Base-by-base conservation (phyloP, 2,888 invertebrate species). In the Dugesia japonica region DNA sequence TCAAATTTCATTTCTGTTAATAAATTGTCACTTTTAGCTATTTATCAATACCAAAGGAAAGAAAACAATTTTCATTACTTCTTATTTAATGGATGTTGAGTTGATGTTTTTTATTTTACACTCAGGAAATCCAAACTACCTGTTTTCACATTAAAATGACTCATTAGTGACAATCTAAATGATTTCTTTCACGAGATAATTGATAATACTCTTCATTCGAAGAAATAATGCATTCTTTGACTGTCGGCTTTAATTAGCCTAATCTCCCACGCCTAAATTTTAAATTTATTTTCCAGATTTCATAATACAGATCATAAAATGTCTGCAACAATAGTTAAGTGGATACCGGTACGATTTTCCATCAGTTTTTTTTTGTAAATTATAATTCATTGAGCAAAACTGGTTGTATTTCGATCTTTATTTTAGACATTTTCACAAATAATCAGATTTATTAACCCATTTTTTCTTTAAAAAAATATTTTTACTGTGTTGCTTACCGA, bases 241-340 rank as follows among this genome's bases (percentile, higher is more conserved):
- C 56, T 20, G 56, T 56, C 56, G 56, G 56, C 56, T 56, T 56
- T 56, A 56, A 56, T 56, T 56, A 56, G 56, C 56, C 56, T 56
- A 56, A 56, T 56, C 56, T 56, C 56, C 56, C 56, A 56, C 56
- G 56, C 56, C 56, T 56, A 56, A 56, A 56, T 20, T n/a, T n/a
- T n/a, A 56, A 56, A 56, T 4, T 56, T 56, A 56, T 56, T 56
- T 56, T 13, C 56, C 56, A 56, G 56, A 56, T 56, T n/a, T 56
- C 56, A 4, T n/a, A 23, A 56, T n/a, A 56, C 56, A 56, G 56
- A 56, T 56, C 56, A 23, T 56, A 56, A 56, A 56, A 56, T 56
- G 9, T 56, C 56, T n/a, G n/a, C 56, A 4, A 56, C 56, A 56
- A 56, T 56, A n/a, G 56, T n/a, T 56, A 56, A 56, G 56, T 56